Evolutionary conservation across 2,888 invertebrate species (phyloP), one percentile per base, ranked within the genome.

Genomic region (Stenodera caucasica): DNA sequence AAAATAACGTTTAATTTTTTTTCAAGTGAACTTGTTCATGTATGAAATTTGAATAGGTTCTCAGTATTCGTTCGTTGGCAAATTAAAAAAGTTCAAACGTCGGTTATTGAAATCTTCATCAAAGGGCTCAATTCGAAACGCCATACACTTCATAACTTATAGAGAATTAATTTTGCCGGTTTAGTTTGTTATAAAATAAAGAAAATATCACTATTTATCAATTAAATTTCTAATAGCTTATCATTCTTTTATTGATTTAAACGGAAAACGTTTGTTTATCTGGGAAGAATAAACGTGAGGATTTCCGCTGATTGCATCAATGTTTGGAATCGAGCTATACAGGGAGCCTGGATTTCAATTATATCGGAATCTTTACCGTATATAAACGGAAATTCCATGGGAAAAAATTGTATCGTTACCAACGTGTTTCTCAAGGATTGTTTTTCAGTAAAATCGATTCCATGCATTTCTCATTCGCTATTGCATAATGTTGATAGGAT

Each of bases 401-500:
- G 26, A 40, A 4, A 21, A 40, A 40, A 40, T 3, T 15, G 18
- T 40, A 11, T 15, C 11, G 40, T 11, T 23, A 23, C 21, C 11
- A 23, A 21, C 21, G 6, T 5, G 2, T 8, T n/a, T 21, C 23
- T 21, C 23, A 6, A 23, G 9, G n/a, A 23, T 45, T 45, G 45
- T 45, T 45, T 45, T 23, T 4, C 21, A 21, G 11, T n/a, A 4
- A n/a, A 12, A 45, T 45, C 45, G 23, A 23, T 45, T 23, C 23
- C 9, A 45, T 45, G 45, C 18, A 45, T 21, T 45, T 21, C 12
- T 0, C 21, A 64, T 63, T 58, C 61, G 56, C 62, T 59, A 66
- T 67, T 71, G 70, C 70, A 70, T 69, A 23, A 73, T 70, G 72
- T 68, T 72, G 72, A 72, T 72, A 73, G 71, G 70, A 61, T 61